Conservation (phyloP, 2,888 invertebrate species). For the Fissipunctia ypsillon region DNA sequence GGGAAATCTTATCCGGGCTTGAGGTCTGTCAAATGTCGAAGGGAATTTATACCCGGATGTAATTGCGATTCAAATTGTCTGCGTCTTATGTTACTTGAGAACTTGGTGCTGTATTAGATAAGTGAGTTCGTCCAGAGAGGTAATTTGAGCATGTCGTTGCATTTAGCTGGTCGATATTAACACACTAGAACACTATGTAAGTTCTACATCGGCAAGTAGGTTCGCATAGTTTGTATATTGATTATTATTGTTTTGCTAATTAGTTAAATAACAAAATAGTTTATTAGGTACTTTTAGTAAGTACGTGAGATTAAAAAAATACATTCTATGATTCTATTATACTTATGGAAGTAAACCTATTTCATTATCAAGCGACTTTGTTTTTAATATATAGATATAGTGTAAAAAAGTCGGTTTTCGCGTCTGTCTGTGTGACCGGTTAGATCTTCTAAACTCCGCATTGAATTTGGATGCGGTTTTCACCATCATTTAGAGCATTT, state of each 20-base stretch:
- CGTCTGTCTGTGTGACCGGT: too few relatives aligned
- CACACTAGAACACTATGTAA: too few relatives aligned
- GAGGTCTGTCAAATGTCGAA: slow-evolving; percentile 57
- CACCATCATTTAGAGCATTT: too few relatives aligned
- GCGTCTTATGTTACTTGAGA: slow-evolving; percentile 28
- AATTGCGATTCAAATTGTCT: slow-evolving; percentile 58
- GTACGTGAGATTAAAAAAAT: not conserved
- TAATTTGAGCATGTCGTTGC: not conserved
- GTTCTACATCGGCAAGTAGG: too few relatives aligned
- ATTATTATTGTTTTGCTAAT: not conserved
- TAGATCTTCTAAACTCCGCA: too few relatives aligned
- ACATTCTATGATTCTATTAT: too few relatives aligned
- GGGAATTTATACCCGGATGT: slow-evolving; percentile 50
- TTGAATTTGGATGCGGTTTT: too few relatives aligned
- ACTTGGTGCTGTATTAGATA: not conserved
- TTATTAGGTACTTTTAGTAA: not conserved
- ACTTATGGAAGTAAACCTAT: too few relatives aligned
- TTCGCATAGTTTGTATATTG: not conserved
- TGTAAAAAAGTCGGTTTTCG: too few relatives aligned
- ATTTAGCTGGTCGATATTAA: not conserved
- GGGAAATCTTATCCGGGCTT: slow-evolving; percentile 58
- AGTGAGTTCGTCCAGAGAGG: not conserved
- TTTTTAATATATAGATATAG: too few relatives aligned
- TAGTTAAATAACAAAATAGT: not conserved
- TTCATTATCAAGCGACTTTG: too few relatives aligned